Evolutionary conservation across 2,113 vertebrate genomes (phyloP).

Genomic region (Synchiropus splendidus): DNA sequence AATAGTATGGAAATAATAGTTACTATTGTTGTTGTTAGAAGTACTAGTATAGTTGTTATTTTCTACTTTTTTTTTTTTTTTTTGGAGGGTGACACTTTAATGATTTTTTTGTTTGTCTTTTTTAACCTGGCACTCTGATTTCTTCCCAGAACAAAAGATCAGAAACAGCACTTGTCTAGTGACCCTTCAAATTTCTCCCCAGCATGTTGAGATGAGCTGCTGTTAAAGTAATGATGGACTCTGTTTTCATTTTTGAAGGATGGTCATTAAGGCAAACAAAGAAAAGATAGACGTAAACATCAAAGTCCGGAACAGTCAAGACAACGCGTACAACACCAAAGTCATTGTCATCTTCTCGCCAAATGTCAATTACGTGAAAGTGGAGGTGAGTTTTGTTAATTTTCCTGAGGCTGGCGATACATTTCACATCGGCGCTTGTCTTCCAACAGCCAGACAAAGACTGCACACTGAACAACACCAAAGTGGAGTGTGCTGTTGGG

Average conservation of each 20-base stretch:
- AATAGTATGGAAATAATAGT: too few species aligned
- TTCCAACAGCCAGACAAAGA: constrained; percentile 73
- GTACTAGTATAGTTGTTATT: too few species aligned
- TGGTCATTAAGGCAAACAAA: constrained; percentile 70
- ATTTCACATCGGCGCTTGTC: not conserved
- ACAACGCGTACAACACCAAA: constrained; percentile 92
- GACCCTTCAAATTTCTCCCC: too few species aligned
- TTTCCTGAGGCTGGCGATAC: not conserved
- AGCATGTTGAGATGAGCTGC: too few species aligned
- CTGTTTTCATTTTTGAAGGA: constrained; percentile 33
- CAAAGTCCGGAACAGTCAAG: constrained; percentile 74
- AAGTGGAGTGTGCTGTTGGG: constrained; percentile 80
- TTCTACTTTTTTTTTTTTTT: too few species aligned
- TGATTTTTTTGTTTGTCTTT: too few species aligned
- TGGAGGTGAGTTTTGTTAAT: constrained; percentile 71
- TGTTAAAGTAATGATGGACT: too few species aligned
- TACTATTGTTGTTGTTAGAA: too few species aligned
- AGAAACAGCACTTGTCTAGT: too few species aligned
- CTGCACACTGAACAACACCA: constrained; percentile 71
- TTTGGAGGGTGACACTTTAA: too few species aligned
- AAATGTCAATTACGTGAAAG: constrained; percentile 87
- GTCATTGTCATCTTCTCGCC: constrained; percentile 75
- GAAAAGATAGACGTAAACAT: constrained; percentile 77
- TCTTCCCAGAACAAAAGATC: too few species aligned
- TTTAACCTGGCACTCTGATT: too few species aligned